A percentile compares a stretch with the other conserved stretches of the same genome.
phyloP scores from a whole-genome alignment of 2,797 vertebrate species.

The Typhlichthys subterraneus region DNA sequence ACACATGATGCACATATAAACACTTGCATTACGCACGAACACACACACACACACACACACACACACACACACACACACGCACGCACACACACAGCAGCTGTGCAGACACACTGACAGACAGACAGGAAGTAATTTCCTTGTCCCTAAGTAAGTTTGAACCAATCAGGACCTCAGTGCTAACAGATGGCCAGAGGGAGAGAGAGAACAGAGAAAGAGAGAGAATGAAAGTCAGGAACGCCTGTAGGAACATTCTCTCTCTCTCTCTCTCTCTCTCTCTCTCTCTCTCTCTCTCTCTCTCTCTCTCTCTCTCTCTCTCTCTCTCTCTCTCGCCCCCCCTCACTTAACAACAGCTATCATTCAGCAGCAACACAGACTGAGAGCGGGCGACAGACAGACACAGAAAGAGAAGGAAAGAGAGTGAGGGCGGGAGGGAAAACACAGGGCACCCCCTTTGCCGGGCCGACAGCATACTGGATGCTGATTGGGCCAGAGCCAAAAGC shows the following conservation, averaged over 20 bases:
- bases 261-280: conserved; percentile 40
- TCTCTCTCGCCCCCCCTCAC: too few relatives aligned
- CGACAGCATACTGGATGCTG: conserved; percentile 13
- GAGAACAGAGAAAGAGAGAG: conserved; percentile 47
- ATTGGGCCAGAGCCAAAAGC: conserved; percentile 10
- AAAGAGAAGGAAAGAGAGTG: conserved; percentile 7
- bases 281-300: conserved; percentile 19
- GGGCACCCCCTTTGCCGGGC: conserved; percentile 7
- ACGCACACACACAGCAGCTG: conserved; percentile 47
- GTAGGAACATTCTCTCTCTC: conserved; percentile 45
- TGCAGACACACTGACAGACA: conserved; percentile 42
- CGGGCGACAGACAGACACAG: not conserved
- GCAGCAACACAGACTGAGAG: conserved; percentile 19
- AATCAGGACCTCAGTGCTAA: conserved; percentile 54
- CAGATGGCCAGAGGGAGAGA: conserved; percentile 61
- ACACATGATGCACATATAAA: conserved; percentile 19
- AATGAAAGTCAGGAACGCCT: conserved; percentile 53
- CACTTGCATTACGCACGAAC: too few relatives aligned
- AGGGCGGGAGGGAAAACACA: conserved; percentile 10
- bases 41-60: not conserved
- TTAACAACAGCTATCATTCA: conserved; percentile 28
- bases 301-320: too few relatives aligned
- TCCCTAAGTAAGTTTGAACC: conserved; percentile 54
- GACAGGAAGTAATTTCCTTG: conserved; percentile 30
- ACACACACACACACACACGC: conserved; percentile 24